Percentiles rank a stretch among this genome's conserved stretches.
These are phyloP conservation scores for Mustela nigripes DNA, from an alignment of 2,113 vertebrate species.

Conservation along the genomic window DNA sequence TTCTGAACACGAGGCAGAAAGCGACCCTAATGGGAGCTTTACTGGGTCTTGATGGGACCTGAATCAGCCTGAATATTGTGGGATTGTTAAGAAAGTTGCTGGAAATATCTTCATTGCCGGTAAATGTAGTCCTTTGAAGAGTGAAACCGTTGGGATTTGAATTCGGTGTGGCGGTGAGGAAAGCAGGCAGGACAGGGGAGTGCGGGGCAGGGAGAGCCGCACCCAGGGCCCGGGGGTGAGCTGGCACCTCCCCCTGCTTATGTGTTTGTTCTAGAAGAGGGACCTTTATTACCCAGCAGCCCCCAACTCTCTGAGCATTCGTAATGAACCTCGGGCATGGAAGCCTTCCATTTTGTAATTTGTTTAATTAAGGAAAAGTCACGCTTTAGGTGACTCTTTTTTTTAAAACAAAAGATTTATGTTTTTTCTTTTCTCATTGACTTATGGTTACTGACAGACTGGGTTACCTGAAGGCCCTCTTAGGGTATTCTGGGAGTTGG, in stretches of 20 bases:
- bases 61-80: not conserved
- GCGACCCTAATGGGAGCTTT: not conserved
- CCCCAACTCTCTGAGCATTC: not conserved
- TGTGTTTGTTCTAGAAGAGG: not conserved
- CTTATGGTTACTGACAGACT: not conserved
- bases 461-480: not conserved
- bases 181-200: slow-evolving; percentile 57
- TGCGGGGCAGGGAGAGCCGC: not conserved
- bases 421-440: not conserved
- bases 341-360: not conserved
- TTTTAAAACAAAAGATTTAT: not conserved
- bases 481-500: not conserved
- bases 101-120: slow-evolving; percentile 25
- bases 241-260: not conserved
- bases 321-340: not conserved
- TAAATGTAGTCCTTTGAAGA: not conserved
- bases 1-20: not conserved
- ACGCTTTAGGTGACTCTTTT: not conserved
- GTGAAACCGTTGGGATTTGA: slow-evolving; percentile 43
- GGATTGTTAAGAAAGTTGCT: not conserved
- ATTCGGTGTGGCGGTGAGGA: not conserved
- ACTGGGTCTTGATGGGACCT: not conserved
- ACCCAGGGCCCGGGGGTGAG: not conserved
- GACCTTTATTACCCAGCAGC: not conserved
- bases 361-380: not conserved